phyloP scores from a whole-genome alignment of 2,113 vertebrate genomes.

The Ammodytes marinus region DNA sequence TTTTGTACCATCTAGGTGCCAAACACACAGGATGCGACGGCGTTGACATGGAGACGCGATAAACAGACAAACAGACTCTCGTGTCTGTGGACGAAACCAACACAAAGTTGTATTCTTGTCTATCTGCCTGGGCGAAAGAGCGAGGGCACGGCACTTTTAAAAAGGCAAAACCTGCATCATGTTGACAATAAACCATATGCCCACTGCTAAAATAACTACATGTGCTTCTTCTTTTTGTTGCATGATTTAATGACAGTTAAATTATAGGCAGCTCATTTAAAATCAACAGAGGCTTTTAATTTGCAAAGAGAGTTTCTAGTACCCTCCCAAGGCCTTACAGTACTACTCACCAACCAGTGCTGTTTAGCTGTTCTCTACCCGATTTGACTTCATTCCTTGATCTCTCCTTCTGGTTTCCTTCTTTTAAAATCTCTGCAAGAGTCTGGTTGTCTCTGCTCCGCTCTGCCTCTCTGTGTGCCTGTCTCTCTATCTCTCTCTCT shows the following conservation, averaged over 20 bases:
- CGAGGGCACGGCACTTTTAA: not conserved
- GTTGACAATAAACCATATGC: not conserved
- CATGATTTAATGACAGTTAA: not conserved
- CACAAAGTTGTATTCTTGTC: not conserved
- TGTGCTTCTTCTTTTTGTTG: not conserved
- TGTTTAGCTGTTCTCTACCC: slow-evolving; percentile 2
- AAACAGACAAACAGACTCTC: slow-evolving; percentile 66
- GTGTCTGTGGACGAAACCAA: not conserved
- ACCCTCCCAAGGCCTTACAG: not conserved
- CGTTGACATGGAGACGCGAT: slow-evolving; percentile 69
- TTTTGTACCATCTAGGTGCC: slow-evolving; percentile 59
- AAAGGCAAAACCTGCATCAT: not conserved
- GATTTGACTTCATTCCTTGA: not conserved
- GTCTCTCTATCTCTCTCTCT: too few species aligned
- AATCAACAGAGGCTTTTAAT: not conserved
- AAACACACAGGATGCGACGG: slow-evolving; percentile 63
- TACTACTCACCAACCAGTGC: slow-evolving; percentile 55
- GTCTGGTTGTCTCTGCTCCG: slow-evolving; percentile 3
- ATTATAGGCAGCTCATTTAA: not conserved
- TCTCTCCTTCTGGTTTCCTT: not conserved
- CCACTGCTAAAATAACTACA: not conserved
- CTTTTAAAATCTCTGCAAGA: not conserved
- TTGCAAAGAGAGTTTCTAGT: not conserved
- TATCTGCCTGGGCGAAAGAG: not conserved
- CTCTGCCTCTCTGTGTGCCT: slow-evolving; percentile 37